A percentile compares a stretch with the other conserved stretches of the same genome.
Conservation (phyloP, 2,113 vertebrate genomes). For the Eptesicus fuscus region DNA sequence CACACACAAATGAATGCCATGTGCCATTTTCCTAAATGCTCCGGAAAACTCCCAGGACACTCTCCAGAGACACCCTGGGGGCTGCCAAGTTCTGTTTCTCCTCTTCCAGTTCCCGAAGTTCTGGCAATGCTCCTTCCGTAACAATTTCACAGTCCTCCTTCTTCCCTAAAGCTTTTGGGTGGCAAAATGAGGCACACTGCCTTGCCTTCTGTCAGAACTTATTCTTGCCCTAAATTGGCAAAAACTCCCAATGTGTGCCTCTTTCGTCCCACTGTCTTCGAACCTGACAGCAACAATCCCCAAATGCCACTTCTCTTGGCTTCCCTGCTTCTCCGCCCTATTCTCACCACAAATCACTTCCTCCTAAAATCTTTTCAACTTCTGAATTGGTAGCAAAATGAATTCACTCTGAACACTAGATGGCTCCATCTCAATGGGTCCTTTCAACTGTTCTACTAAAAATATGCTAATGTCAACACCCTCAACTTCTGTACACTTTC, state of each 20-base stretch:
- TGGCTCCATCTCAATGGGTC: slow-evolving; percentile 42
- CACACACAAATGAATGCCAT: slow-evolving; percentile 29
- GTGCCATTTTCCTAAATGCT: slow-evolving; percentile 23
- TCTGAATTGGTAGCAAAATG: slow-evolving; percentile 13
- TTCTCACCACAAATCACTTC: slow-evolving; percentile 11
- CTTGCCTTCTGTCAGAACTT: background rate
- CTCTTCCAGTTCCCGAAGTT: background rate
- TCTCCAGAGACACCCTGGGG: background rate
- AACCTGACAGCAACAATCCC: background rate
- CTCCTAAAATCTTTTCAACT: background rate
- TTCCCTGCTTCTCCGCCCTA: background rate
- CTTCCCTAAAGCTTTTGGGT: background rate
- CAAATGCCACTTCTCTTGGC: background rate
- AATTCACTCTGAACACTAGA: slow-evolving; percentile 56
- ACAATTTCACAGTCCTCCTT: background rate
- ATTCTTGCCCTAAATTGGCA: slow-evolving; percentile 34
- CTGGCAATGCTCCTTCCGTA: background rate
- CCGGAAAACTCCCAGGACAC: background rate
- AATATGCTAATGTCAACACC: background rate
- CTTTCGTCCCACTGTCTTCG: background rate
- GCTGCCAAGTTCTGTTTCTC: slow-evolving; percentile 24
- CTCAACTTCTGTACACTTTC: background rate
- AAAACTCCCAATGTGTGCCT: slow-evolving; percentile 9
- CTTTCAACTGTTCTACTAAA: background rate
- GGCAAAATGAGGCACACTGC: background rate